phyloP scores from a whole-genome alignment of 2,888 invertebrate genomes.

The Rhabditoides inermis region DNA sequence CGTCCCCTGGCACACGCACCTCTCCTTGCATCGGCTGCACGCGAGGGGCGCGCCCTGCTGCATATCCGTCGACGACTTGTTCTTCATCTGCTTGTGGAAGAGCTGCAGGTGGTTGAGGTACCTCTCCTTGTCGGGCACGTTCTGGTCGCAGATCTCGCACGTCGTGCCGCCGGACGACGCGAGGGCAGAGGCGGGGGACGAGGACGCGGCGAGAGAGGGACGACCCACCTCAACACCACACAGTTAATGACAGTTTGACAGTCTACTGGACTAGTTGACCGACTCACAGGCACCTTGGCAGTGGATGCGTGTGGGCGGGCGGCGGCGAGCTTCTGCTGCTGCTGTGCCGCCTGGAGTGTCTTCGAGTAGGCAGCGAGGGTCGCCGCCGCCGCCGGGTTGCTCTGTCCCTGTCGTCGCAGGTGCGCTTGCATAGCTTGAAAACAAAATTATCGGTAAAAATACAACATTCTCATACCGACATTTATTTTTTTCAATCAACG shows the following conservation, averaged over 20 bases:
- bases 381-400: slow-evolving; percentile 6
- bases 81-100: slow-evolving; percentile 39
- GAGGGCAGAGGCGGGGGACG: slow-evolving; percentile 2
- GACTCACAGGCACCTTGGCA: too few relatives aligned
- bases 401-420: slow-evolving; percentile 6
- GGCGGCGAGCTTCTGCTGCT: slow-evolving; percentile 9
- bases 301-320: too few relatives aligned
- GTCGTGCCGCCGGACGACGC: slow-evolving; percentile 2
- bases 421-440: slow-evolving; percentile 18
- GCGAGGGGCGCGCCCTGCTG: slow-evolving; percentile 46
- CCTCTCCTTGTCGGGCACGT: slow-evolving; percentile 23
- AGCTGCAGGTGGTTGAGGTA: slow-evolving; percentile 37
- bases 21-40: slow-evolving; percentile 45
- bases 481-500: too few relatives aligned
- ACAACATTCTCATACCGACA: too few relatives aligned
- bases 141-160: slow-evolving; percentile 47
- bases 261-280: too few relatives aligned
- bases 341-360: slow-evolving; percentile 3
- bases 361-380: slow-evolving; percentile 6
- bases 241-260: too few relatives aligned
- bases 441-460: background rate
- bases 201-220: background rate
- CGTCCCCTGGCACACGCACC: slow-evolving; percentile 9
- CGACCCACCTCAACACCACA: too few relatives aligned
- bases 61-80: slow-evolving; percentile 37